Percentiles rank a stretch among this genome's conserved stretches.
Evolutionary conservation across 2,888 invertebrate species (phyloP).

Genomic region (Eilema depressum): DNA sequence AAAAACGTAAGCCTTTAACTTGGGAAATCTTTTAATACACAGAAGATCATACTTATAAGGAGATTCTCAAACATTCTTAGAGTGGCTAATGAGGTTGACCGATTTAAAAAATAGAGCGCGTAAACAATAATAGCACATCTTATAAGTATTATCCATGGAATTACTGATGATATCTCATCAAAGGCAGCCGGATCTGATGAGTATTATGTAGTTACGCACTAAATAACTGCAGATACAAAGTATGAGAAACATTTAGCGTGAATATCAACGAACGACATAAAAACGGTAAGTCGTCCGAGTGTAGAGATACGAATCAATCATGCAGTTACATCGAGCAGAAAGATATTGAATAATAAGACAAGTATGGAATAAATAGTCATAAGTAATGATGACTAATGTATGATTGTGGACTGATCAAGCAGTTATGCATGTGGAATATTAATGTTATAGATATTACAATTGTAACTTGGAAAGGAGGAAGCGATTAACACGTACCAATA

Average conservation of each 20-base stretch:
- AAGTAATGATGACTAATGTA: constrained; percentile 20
- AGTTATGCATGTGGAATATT: background rate
- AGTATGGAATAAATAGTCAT: constrained; percentile 20
- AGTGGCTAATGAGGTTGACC: background rate
- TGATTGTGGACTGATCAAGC: constrained; percentile 2
- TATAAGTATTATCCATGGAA: constrained; percentile 15
- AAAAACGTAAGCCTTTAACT: background rate
- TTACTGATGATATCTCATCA: background rate
- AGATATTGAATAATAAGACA: constrained; percentile 43
- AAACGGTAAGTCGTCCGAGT: constrained; percentile 45
- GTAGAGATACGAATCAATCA: constrained; percentile 54
- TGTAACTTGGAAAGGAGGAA: background rate
- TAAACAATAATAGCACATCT: constrained; percentile 9
- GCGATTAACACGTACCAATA: background rate
- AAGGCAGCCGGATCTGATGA: constrained; percentile 40
- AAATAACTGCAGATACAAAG: constrained; percentile 33
- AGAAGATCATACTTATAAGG: background rate
- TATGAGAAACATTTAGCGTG: constrained; percentile 49
- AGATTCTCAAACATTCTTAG: background rate
- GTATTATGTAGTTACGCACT: constrained; percentile 43
- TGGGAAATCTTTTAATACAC: background rate
- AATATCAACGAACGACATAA: constrained; percentile 49
- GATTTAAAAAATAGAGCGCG: constrained; percentile 6
- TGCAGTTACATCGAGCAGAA: constrained; percentile 33
- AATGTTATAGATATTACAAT: background rate